phyloP scores from a whole-genome alignment of 2,113 vertebrate species.

The Daboia siamensis region DNA sequence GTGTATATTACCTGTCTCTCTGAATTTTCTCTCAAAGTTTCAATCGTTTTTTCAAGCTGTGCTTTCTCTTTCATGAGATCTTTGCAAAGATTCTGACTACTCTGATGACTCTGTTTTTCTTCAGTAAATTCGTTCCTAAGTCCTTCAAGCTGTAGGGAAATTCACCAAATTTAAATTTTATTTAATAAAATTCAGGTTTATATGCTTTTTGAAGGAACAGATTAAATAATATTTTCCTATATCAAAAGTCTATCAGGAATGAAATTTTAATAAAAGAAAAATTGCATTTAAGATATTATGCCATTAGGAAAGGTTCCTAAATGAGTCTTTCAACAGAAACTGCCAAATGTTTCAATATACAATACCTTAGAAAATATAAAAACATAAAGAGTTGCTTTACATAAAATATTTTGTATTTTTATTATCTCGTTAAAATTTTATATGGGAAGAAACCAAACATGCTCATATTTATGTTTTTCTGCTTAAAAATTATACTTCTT shows the following conservation, averaged over 20 bases:
- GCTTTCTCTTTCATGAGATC: conserved; percentile 96
- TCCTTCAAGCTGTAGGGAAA: conserved; percentile 79
- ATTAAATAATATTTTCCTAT: neutral
- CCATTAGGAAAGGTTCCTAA: neutral
- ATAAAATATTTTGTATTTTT: neutral
- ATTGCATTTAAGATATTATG: neutral
- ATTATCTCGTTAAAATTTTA: neutral
- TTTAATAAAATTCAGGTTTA: neutral
- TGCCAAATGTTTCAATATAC: neutral
- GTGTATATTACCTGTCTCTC: conserved; percentile 84
- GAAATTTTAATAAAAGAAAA: neutral
- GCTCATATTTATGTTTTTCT: neutral
- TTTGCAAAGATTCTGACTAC: conserved; percentile 84
- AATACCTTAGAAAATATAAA: neutral
- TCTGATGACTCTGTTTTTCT: conserved; percentile 85
- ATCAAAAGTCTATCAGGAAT: neutral
- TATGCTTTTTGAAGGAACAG: neutral
- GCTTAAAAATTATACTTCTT: neutral
- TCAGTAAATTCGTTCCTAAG: conserved; percentile 81
- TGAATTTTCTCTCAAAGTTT: conserved; percentile 88
- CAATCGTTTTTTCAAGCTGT: conserved; percentile 91
- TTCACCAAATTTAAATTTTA: neutral
- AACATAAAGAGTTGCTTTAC: neutral
- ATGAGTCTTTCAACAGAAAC: neutral
- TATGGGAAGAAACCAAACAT: neutral